Evolutionary conservation across 2,797 vertebrate species (phyloP).

Genomic region (Trachops cirrhosus): DNA sequence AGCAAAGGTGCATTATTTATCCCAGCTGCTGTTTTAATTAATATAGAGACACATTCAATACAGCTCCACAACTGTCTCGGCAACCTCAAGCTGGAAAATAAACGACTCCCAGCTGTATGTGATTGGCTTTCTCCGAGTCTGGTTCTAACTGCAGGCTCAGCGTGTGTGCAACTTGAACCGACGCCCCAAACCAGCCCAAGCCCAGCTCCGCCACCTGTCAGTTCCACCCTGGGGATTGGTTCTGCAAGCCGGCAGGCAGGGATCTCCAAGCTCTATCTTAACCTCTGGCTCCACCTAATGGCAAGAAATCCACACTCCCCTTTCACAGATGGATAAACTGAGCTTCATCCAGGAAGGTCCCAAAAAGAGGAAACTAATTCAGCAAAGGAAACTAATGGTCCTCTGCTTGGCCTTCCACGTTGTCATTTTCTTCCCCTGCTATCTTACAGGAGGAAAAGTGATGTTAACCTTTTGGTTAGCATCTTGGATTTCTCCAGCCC

Average conservation of each 20-base stretch:
- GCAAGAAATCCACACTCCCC: constrained; percentile 52
- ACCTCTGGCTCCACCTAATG: constrained; percentile 79
- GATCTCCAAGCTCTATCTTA: constrained; percentile 73
- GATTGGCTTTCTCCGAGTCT: constrained; percentile 32
- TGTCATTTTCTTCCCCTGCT: neutral
- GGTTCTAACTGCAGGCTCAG: constrained; percentile 63
- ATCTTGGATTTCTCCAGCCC: constrained; percentile 56
- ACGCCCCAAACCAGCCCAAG: constrained; percentile 55
- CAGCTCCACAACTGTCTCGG: constrained; percentile 28
- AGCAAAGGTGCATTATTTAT: constrained; percentile 58
- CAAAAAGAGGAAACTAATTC: neutral
- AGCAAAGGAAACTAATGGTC: neutral
- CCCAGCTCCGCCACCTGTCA: constrained; percentile 70
- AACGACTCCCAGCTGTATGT: constrained; percentile 32
- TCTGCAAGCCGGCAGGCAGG: constrained; percentile 8
- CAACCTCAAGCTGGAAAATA: constrained; percentile 49
- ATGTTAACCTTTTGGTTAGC: constrained; percentile 60
- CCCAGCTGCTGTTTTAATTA: constrained; percentile 35
- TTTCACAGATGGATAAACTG: constrained; percentile 71
- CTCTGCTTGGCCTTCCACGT: neutral
- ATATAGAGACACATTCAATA: constrained; percentile 17
- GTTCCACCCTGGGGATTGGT: constrained; percentile 71
- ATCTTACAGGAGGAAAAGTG: neutral
- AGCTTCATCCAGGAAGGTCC: constrained; percentile 41
- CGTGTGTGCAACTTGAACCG: constrained; percentile 71